Percentiles rank a stretch among this genome's conserved stretches.
Conservation (phyloP, 1,140 invertebrate genomes). For the Microplitis mediator region DNA sequence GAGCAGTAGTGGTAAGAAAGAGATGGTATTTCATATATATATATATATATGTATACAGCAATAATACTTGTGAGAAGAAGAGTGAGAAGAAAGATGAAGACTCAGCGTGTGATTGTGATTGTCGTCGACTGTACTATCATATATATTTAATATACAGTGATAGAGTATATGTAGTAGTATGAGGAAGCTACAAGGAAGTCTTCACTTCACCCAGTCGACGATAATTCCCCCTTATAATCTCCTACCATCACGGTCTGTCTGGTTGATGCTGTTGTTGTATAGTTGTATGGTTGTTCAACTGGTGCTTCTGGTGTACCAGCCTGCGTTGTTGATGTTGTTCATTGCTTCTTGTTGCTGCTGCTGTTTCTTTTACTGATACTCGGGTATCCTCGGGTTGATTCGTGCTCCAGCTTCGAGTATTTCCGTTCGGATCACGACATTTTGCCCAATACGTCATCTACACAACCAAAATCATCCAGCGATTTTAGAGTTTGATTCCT, state of each 20-base stretch:
- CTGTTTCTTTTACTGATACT: conserved; percentile 25
- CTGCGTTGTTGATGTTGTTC: conserved; percentile 3
- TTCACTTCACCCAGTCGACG: conserved; percentile 29
- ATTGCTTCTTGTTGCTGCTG: background rate
- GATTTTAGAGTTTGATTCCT: no score
- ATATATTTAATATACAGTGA: background rate
- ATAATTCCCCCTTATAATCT: conserved; percentile 27
- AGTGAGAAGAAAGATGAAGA: background rate
- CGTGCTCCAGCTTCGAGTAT: conserved; percentile 50
- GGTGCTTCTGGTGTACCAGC: background rate
- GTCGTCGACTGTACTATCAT: conserved; percentile 16
- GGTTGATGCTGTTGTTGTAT: no score
- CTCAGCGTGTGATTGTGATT: background rate
- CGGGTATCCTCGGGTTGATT: conserved; percentile 2
- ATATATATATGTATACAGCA: background rate
- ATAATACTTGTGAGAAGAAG: background rate
- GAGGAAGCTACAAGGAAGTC: conserved; percentile 55
- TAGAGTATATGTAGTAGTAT: conserved; percentile 14
- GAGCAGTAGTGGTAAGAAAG: no score
- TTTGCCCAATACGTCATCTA: conserved; percentile 9
- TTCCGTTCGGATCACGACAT: conserved; percentile 41
- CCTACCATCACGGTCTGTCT: conserved; percentile 3
- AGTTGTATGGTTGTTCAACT: no score
- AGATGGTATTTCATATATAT: no score
- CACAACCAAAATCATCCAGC: conserved; percentile 10